phyloP scores from a whole-genome alignment of 2,888 invertebrate genomes.

The Pilophorus perplexus region DNA sequence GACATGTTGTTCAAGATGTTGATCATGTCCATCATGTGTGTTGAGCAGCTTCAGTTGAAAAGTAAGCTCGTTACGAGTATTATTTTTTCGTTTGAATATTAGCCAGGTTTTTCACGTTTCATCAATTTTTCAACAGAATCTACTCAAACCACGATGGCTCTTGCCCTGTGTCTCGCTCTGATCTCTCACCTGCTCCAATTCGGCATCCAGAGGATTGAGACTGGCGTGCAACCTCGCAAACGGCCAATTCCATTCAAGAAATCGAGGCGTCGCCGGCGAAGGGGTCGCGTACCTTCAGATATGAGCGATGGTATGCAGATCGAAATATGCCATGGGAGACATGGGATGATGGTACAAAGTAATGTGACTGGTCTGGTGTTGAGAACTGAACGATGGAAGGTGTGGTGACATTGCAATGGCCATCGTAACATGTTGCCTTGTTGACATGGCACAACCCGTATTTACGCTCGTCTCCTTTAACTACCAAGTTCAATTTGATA shows the following conservation, averaged over 20 bases:
- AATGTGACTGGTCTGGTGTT: no score
- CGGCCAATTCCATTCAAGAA: slow-evolving; percentile 49
- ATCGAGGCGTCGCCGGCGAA: slow-evolving; percentile 50
- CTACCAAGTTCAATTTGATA: no score
- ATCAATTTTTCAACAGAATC: slow-evolving; percentile 57
- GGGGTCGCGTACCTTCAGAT: slow-evolving; percentile 46
- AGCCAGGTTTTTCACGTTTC: not conserved
- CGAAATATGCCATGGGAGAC: not conserved
- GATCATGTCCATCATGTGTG: slow-evolving; percentile 75
- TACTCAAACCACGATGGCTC: slow-evolving; percentile 75
- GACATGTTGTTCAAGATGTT: slow-evolving; percentile 79
- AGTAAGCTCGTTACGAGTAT: slow-evolving; percentile 41
- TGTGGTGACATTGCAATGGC: no score
- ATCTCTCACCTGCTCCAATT: slow-evolving; percentile 68
- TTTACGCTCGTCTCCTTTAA: no score
- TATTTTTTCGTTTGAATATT: not conserved
- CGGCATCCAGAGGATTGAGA: slow-evolving; percentile 51
- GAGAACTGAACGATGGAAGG: no score
- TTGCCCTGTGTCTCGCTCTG: slow-evolving; percentile 80
- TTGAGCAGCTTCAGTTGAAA: slow-evolving; percentile 69
- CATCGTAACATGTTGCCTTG: no score
- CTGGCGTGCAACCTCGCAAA: slow-evolving; percentile 52
- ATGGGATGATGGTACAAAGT: no score
- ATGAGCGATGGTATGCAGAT: slow-evolving; percentile 48
- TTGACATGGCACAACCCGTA: no score